Evolutionary conservation across 2,113 vertebrate species (phyloP).

Genomic region (Romanogobio albipinnatus): DNA sequence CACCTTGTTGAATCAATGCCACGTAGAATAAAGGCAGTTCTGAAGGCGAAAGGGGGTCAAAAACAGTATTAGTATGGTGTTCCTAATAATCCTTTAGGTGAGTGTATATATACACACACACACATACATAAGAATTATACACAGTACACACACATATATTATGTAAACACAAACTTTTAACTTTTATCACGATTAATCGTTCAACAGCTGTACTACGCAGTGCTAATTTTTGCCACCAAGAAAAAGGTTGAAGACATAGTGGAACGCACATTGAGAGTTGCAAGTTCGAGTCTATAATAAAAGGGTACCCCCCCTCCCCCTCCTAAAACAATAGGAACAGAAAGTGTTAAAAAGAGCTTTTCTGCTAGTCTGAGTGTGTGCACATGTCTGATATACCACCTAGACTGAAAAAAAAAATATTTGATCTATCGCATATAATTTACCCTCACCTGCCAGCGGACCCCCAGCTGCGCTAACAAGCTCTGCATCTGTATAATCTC

Average conservation of each 20-base stretch:
- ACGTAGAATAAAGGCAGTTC: too few species aligned
- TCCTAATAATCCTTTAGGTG: too few species aligned
- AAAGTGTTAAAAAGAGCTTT: neutral
- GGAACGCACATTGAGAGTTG: neutral
- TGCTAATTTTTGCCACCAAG: neutral
- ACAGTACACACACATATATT: too few species aligned
- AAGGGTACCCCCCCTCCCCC: neutral
- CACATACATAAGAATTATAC: too few species aligned
- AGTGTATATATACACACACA: too few species aligned
- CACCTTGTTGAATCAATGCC: too few species aligned
- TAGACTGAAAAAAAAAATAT: conserved; percentile 19
- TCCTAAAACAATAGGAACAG: too few species aligned
- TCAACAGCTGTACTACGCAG: too few species aligned
- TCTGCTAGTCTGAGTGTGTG: neutral
- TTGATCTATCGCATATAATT: conserved; percentile 40
- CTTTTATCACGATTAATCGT: too few species aligned
- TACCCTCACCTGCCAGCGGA: conserved; percentile 18
- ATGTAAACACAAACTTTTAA: too few species aligned
- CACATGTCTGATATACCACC: conserved; percentile 1
- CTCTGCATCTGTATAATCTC: conserved; percentile 32
- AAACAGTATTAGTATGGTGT: too few species aligned
- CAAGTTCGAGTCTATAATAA: neutral
- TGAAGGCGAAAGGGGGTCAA: too few species aligned
- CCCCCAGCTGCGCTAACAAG: conserved; percentile 32
- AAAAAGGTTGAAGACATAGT: neutral